phyloP scores from a whole-genome alignment of 2,888 invertebrate species.

The Tryphoninae sp. region DNA sequence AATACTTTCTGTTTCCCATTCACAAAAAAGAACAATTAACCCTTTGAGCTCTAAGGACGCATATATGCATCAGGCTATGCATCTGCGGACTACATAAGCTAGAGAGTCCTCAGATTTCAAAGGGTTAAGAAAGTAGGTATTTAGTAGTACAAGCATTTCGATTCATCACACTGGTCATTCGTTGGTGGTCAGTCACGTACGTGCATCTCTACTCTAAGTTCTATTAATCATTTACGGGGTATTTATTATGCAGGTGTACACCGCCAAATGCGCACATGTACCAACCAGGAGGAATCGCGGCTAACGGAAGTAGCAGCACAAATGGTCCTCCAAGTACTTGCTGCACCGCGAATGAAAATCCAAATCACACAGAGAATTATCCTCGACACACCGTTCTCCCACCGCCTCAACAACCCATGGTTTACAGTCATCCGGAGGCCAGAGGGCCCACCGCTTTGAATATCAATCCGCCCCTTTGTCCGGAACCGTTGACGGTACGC shows the following conservation, averaged over 20 bases:
- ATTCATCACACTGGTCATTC: too few species aligned
- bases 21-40: too few species aligned
- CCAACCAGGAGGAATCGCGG: slow-evolving; percentile 68
- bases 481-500: slow-evolving; percentile 74
- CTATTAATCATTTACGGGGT: slow-evolving; percentile 4
- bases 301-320: slow-evolving; percentile 67
- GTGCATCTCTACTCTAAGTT: too few species aligned
- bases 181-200: too few species aligned
- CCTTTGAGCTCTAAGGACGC: too few species aligned
- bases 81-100: too few species aligned
- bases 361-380: slow-evolving; percentile 69
- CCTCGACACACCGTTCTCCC: slow-evolving; percentile 70
- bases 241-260: slow-evolving; percentile 65
- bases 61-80: too few species aligned
- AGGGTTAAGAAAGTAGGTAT: too few species aligned
- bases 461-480: slow-evolving; percentile 65
- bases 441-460: slow-evolving; percentile 72
- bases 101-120: too few species aligned
- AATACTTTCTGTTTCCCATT: too few species aligned
- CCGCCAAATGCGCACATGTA: slow-evolving; percentile 72
- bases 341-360: slow-evolving; percentile 69
- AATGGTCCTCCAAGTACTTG: slow-evolving; percentile 69
- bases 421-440: slow-evolving; percentile 81
- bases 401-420: slow-evolving; percentile 80
- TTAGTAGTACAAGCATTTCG: too few species aligned